Evolutionary conservation across 2,888 invertebrate genomes (phyloP).

Genomic region (Coelogynopora nodosa): DNA sequence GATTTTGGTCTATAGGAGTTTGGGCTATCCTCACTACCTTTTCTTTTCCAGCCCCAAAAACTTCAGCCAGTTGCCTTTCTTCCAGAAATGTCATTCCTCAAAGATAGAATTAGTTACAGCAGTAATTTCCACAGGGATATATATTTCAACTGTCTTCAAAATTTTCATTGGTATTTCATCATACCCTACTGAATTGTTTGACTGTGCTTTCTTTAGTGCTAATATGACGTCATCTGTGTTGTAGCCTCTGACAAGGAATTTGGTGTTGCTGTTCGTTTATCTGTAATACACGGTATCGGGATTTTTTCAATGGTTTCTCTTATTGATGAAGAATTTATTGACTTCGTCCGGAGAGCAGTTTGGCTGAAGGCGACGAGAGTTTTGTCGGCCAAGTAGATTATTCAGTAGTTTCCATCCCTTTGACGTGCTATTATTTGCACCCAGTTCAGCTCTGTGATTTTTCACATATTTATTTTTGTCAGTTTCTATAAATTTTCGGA

Average conservation of each 20-base stretch:
- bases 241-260: not conserved
- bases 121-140: too few relatives aligned
- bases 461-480: not conserved
- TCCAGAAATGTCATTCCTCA: too few relatives aligned
- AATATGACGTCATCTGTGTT: not conserved
- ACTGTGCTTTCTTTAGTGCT: not conserved
- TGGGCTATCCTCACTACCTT: too few relatives aligned
- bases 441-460: not conserved
- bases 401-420: not conserved
- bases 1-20: too few relatives aligned
- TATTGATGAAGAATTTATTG: not conserved
- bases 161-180: too few relatives aligned
- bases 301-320: not conserved
- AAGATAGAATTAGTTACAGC: too few relatives aligned
- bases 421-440: not conserved
- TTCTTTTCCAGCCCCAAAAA: too few relatives aligned
- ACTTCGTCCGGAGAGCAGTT: not conserved
- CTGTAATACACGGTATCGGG: not conserved
- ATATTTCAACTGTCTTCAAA: too few relatives aligned
- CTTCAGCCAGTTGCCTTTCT: too few relatives aligned
- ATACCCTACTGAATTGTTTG: not conserved
- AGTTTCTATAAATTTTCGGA: too few relatives aligned
- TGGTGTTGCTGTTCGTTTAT: not conserved
- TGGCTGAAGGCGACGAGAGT: not conserved
- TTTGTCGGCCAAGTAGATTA: not conserved